Conservation (phyloP, 2,797 vertebrate species). For the Hirundo rustica region DNA sequence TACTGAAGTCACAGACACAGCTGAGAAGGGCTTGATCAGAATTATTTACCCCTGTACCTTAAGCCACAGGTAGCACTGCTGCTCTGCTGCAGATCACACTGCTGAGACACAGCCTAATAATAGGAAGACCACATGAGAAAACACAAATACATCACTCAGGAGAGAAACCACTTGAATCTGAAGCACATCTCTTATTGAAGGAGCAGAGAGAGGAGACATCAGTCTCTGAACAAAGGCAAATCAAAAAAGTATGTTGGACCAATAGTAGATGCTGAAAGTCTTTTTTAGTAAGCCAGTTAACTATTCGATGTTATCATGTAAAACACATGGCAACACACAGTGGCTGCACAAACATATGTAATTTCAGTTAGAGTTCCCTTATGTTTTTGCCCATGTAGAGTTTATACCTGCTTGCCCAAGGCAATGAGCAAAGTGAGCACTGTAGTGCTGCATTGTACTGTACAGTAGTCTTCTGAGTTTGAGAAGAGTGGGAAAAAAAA, state of each 20-base stretch:
- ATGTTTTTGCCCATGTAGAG: background rate
- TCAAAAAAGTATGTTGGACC: background rate
- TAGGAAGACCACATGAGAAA: background rate
- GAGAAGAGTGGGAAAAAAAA: accelerated
- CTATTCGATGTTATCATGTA: background rate
- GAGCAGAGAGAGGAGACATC: background rate
- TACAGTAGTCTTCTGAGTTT: too few species aligned
- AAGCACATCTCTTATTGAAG: background rate
- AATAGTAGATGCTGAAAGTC: background rate
- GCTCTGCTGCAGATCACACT: background rate
- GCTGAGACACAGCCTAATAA: background rate
- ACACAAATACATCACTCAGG: background rate
- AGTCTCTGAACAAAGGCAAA: background rate
- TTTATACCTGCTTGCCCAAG: background rate
- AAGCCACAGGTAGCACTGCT: background rate
- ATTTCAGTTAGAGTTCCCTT: background rate
- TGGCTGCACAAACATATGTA: accelerated
- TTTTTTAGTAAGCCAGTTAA: background rate
- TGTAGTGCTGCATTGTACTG: too few species aligned
- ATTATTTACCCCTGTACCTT: background rate
- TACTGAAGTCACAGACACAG: background rate
- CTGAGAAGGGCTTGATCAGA: background rate
- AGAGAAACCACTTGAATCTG: background rate
- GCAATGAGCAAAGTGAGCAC: too few species aligned
- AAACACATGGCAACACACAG: background rate